Evolutionary conservation across 2,888 invertebrate species (phyloP).

Genomic region (Arrhopalites spinosus): DNA sequence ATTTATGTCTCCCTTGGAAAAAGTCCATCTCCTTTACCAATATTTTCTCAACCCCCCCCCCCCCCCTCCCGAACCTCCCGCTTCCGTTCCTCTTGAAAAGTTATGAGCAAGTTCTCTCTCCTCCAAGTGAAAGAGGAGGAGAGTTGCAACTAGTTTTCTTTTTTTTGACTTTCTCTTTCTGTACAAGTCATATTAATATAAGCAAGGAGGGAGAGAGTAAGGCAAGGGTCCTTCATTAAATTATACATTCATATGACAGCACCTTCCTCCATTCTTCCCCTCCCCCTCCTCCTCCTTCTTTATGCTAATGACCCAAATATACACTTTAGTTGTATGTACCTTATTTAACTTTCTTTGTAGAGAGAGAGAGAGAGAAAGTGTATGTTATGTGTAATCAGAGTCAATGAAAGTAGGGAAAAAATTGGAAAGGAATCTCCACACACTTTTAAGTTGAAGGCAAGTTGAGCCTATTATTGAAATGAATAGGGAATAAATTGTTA

Average conservation of each 20-base stretch:
- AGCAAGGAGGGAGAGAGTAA: background rate
- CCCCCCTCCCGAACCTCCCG: background rate
- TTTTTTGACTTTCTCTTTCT: background rate
- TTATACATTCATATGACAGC: constrained; percentile 27
- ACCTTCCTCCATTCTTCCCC: background rate
- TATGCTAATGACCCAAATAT: background rate
- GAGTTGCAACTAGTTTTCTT: constrained; percentile 11
- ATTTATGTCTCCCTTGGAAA: constrained; percentile 30
- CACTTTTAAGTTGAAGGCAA: no score
- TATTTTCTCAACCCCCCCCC: constrained; percentile 11
- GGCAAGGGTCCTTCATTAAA: constrained; percentile 22
- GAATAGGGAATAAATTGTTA: no score
- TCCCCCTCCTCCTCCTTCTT: constrained; percentile 4
- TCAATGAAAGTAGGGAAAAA: no score
- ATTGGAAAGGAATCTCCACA: no score
- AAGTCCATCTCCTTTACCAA: constrained; percentile 30
- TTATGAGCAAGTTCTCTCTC: background rate
- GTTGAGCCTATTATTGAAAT: no score
- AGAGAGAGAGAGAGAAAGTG: no score
- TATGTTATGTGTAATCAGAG: no score
- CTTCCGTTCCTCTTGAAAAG: background rate
- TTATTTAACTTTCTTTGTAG: no score
- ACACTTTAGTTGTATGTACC: no score
- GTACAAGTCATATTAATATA: background rate
- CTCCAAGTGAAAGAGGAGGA: background rate